These are phyloP conservation scores for Chanos chanos DNA, from an alignment of 2,797 vertebrate genomes.

Conservation along the genomic window DNA sequence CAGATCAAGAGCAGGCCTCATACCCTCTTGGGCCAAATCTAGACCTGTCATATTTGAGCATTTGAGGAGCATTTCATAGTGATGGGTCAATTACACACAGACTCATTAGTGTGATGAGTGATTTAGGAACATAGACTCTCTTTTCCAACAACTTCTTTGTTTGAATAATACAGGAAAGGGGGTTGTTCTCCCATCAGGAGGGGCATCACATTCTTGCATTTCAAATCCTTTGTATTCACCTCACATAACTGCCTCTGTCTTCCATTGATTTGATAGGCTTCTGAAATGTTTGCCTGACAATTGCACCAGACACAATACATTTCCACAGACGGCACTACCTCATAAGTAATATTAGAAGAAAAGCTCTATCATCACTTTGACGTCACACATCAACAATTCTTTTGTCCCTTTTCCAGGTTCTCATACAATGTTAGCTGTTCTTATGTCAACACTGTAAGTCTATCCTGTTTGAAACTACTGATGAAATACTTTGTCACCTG, in stretches of 20 bases:
- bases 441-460: no score
- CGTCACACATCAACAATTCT: no score
- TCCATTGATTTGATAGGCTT: neutral
- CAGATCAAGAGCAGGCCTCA: no score
- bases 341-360: no score
- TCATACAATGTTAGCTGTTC: no score
- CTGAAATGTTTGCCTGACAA: neutral
- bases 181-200: conserved; percentile 1
- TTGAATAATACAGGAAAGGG: conserved; percentile 6
- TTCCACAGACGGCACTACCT: no score
- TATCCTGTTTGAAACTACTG: no score
- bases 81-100: neutral
- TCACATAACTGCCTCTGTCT: no score
- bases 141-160: conserved; percentile 2
- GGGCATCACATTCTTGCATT: neutral
- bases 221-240: neutral
- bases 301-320: neutral
- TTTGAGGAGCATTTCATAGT: neutral
- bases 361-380: no score
- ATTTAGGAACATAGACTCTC: neutral
- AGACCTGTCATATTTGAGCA: neutral
- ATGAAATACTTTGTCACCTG: no score
- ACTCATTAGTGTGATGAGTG: neutral
- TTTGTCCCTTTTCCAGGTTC: no score
- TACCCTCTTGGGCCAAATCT: no score